Conservation (phyloP, 1,140 invertebrate species). For the Aphaenogaster floridana region DNA sequence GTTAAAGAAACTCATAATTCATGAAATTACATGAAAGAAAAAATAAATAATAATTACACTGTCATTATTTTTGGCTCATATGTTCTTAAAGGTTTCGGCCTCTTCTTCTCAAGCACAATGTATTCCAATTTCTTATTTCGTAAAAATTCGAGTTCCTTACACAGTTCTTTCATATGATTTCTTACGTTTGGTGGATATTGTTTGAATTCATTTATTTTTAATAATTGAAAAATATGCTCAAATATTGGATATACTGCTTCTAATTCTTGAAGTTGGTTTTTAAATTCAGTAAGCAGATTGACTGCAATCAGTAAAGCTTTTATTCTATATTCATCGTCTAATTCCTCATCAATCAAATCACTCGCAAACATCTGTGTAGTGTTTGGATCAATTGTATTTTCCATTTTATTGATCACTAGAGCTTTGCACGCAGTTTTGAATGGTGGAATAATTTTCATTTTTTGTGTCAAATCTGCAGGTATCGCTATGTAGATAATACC, state of each 20-base stretch:
- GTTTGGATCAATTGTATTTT: conserved; percentile 80
- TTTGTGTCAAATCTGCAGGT: conserved; percentile 87
- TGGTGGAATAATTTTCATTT: conserved; percentile 89
- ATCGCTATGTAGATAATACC: conserved; percentile 90
- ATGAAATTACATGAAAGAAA: conserved; percentile 36
- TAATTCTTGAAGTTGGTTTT: conserved; percentile 87
- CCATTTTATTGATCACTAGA: conserved; percentile 87
- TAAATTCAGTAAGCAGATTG: conserved; percentile 88
- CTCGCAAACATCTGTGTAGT: conserved; percentile 83
- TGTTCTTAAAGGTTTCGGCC: conserved; percentile 92
- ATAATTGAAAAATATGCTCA: conserved; percentile 84
- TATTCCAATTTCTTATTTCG: conserved; percentile 88
- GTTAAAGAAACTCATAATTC: neutral
- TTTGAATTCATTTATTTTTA: conserved; percentile 87
- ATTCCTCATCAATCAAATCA: conserved; percentile 87
- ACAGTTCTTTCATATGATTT: conserved; percentile 85
- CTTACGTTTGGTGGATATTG: conserved; percentile 89
- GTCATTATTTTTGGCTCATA: conserved; percentile 95
- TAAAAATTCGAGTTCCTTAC: conserved; percentile 86
- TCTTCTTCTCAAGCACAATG: conserved; percentile 89
- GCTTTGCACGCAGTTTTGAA: conserved; percentile 88
- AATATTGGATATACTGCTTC: conserved; percentile 87
- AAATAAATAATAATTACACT: conserved; percentile 88
- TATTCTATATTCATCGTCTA: conserved; percentile 89
- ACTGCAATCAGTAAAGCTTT: conserved; percentile 87